Conservation (phyloP, 1,140 invertebrate species). For the Brachionus koreanus region DNA sequence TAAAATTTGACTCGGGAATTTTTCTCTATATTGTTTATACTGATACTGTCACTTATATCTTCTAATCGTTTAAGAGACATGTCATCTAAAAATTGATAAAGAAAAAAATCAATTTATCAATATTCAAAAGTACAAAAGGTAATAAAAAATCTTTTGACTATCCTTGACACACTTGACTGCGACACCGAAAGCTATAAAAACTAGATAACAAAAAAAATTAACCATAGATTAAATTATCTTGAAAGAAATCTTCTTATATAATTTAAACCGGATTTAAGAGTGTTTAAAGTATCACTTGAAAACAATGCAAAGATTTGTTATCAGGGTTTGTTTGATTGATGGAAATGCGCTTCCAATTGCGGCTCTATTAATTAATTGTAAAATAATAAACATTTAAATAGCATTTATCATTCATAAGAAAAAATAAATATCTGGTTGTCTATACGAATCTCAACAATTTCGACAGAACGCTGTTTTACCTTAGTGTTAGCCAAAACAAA, state of each 20-base stretch:
- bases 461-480: conserved; percentile 7
- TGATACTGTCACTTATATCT: neutral
- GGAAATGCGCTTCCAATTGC: neutral
- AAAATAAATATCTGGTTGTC: neutral
- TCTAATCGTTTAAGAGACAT: neutral
- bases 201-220: neutral
- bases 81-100: conserved; percentile 16
- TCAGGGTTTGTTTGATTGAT: conserved; percentile 17
- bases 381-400: conserved; percentile 36
- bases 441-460: conserved; percentile 17
- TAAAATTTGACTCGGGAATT: conserved; percentile 26
- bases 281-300: neutral
- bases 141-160: neutral
- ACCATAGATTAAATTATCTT: neutral
- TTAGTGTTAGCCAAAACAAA: neutral
- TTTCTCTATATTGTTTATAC: neutral
- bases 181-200: conserved; percentile 17
- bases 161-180: neutral
- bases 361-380: neutral
- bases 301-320: neutral
- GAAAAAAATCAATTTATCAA: conserved; percentile 3
- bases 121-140: neutral
- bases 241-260: neutral
- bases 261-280: conserved; percentile 17
- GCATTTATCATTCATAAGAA: conserved; percentile 6